Conservation (phyloP, 1,140 invertebrate species). For the Prorops nasuta region DNA sequence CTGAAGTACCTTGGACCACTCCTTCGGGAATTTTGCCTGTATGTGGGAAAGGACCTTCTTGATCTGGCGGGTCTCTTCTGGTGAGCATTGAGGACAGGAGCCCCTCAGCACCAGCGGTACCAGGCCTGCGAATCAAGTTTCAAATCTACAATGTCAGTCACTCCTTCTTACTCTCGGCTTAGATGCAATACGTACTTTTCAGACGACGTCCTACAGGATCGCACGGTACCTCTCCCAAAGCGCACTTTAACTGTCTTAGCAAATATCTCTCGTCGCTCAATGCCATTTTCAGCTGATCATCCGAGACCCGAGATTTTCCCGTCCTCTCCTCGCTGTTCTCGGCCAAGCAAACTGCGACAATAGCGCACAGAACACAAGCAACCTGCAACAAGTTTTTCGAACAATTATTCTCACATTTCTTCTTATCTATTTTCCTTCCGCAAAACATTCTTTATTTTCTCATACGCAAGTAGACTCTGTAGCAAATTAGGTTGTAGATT, state of each 20-base stretch:
- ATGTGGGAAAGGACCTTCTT: constrained; percentile 68
- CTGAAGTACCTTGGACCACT: constrained; percentile 69
- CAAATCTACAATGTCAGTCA: not conserved
- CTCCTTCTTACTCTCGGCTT: not conserved
- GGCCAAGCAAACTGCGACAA: constrained; percentile 14
- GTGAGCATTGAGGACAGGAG: constrained; percentile 66
- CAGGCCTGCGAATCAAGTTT: constrained; percentile 56
- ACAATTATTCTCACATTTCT: too few species aligned
- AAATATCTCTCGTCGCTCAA: constrained; percentile 70
- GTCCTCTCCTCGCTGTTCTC: constrained; percentile 16
- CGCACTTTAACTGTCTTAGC: constrained; percentile 68
- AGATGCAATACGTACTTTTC: constrained; percentile 60
- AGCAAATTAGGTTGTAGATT: too few species aligned
- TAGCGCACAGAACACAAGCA: not conserved
- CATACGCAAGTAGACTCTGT: too few species aligned
- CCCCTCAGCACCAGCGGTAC: constrained; percentile 68
- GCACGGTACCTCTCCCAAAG: constrained; percentile 67
- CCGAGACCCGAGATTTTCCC: constrained; percentile 57
- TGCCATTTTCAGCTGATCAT: constrained; percentile 65
- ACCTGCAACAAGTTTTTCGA: constrained; percentile 30
- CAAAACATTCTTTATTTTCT: too few species aligned
- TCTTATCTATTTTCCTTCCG: too few species aligned
- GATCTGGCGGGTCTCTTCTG: constrained; percentile 67
- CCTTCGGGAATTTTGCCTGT: constrained; percentile 68
- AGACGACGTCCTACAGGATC: constrained; percentile 69